Evolutionary conservation across 2,888 invertebrate genomes (phyloP).

Genomic region (Yponomeuta plumbellus): DNA sequence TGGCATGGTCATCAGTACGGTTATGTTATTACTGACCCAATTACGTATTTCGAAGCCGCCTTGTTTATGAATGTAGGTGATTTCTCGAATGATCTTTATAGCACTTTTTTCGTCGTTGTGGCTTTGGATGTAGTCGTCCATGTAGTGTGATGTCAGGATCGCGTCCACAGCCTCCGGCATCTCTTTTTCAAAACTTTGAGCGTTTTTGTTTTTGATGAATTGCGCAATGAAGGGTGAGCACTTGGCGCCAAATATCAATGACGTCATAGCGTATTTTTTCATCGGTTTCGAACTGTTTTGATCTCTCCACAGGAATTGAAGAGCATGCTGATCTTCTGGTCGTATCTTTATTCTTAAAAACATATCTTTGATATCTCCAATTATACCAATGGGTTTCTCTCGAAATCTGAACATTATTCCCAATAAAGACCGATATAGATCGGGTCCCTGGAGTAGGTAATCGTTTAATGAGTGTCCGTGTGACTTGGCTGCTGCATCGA

Average conservation of each 20-base stretch:
- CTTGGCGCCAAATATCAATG: conserved; percentile 22
- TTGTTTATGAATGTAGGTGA: conserved; percentile 16
- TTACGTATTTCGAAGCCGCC: conserved; percentile 22
- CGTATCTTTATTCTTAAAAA: conserved; percentile 32
- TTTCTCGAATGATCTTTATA: background rate
- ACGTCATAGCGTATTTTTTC: conserved; percentile 19
- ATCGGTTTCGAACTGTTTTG: background rate
- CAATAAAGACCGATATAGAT: conserved; percentile 1
- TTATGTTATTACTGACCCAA: conserved; percentile 27
- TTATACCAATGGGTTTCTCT: conserved; percentile 17
- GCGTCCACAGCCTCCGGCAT: conserved; percentile 14
- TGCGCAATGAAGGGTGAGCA: conserved; percentile 25
- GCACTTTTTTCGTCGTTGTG: conserved; percentile 9
- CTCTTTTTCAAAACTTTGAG: conserved; percentile 13
- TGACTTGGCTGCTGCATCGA: conserved; percentile 5
- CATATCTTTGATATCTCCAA: conserved; percentile 26
- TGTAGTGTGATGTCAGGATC: background rate
- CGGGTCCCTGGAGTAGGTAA: conserved; percentile 8
- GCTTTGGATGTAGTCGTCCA: conserved; percentile 16
- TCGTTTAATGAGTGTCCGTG: background rate
- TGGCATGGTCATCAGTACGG: background rate
- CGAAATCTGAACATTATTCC: conserved; percentile 16
- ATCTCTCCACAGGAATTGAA: conserved; percentile 32
- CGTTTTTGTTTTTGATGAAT: conserved; percentile 25
- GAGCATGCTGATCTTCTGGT: conserved; percentile 32